phyloP scores from a whole-genome alignment of 64 coral and sea anemone species.

The Stylophora pistillata region DNA sequence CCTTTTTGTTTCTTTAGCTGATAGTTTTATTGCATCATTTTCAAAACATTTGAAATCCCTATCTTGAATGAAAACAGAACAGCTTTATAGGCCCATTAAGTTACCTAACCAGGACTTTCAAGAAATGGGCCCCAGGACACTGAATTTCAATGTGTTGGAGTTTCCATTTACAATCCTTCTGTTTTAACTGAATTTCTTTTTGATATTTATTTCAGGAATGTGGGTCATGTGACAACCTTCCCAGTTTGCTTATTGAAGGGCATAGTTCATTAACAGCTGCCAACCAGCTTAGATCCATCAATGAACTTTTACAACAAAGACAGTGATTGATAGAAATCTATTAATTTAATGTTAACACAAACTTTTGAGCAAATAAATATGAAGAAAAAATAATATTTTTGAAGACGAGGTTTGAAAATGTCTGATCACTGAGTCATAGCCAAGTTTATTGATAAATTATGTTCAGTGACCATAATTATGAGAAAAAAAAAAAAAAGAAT shows the following conservation, averaged over 20 bases:
- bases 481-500: too few species aligned
- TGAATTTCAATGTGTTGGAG: not conserved
- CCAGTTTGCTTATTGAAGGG: constrained; percentile 23
- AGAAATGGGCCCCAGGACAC: not conserved
- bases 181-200: not conserved
- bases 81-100: too few species aligned
- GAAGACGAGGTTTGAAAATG: too few species aligned
- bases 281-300: constrained; percentile 6
- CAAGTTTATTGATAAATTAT: too few species aligned
- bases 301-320: not conserved
- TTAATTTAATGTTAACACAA: not conserved
- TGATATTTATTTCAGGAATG: not conserved
- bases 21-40: too few species aligned
- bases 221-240: not conserved
- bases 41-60: too few species aligned
- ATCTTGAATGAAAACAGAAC: too few species aligned
- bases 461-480: too few species aligned
- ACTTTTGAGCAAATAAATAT: not conserved
- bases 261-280: constrained; percentile 17
- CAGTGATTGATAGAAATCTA: not conserved
- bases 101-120: not conserved
- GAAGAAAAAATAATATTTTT: too few species aligned
- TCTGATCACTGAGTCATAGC: too few species aligned
- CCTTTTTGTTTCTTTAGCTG: too few species aligned
- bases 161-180: not conserved